These are phyloP conservation scores for Pimpla rufipes DNA, from an alignment of 2,888 invertebrate species.

Conservation along the genomic window DNA sequence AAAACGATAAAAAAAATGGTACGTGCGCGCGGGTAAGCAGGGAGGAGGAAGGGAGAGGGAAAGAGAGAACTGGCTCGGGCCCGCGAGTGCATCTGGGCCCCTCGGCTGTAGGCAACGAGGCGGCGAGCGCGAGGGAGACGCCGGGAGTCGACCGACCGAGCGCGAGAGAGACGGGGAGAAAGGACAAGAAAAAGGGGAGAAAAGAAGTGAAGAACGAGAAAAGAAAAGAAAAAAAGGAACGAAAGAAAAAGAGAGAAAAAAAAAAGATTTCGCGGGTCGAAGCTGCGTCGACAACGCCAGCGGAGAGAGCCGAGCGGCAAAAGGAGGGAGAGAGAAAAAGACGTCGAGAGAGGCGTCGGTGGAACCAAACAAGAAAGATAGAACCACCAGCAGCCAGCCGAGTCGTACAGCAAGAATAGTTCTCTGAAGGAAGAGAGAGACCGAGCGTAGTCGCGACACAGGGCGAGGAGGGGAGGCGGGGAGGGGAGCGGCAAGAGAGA, in stretches of 20 bases:
- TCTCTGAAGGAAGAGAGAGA: constrained; percentile 41
- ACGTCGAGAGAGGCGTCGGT: constrained; percentile 44
- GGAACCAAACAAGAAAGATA: constrained; percentile 51
- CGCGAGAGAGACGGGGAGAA: constrained; percentile 39
- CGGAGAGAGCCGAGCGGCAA: constrained; percentile 38
- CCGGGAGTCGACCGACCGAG: background rate
- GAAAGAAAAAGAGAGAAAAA: constrained; percentile 63
- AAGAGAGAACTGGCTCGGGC: constrained; percentile 66
- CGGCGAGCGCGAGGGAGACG: constrained; percentile 64
- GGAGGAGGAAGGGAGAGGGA: constrained; percentile 42
- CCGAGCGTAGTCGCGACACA: constrained; percentile 16
- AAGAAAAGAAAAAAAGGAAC: constrained; percentile 67
- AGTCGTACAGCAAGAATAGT: constrained; percentile 51
- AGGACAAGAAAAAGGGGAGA: constrained; percentile 59
- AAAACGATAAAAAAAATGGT: constrained; percentile 46
- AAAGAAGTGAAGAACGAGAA: constrained; percentile 53
- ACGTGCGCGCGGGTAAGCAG: constrained; percentile 61
- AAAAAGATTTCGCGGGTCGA: constrained; percentile 68
- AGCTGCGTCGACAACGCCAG: constrained; percentile 64
- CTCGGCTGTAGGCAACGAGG: constrained; percentile 76
- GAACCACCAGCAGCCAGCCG: constrained; percentile 32
- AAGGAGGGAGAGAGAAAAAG: constrained; percentile 49
- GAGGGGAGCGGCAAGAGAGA: constrained; percentile 26
- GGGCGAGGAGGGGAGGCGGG: constrained; percentile 42
- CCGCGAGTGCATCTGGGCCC: constrained; percentile 72